A percentile compares a stretch with the other conserved stretches of the same genome.
Evolutionary conservation across 2,113 vertebrate species (phyloP).

Genomic region (Cyrtonyx montezumae): DNA sequence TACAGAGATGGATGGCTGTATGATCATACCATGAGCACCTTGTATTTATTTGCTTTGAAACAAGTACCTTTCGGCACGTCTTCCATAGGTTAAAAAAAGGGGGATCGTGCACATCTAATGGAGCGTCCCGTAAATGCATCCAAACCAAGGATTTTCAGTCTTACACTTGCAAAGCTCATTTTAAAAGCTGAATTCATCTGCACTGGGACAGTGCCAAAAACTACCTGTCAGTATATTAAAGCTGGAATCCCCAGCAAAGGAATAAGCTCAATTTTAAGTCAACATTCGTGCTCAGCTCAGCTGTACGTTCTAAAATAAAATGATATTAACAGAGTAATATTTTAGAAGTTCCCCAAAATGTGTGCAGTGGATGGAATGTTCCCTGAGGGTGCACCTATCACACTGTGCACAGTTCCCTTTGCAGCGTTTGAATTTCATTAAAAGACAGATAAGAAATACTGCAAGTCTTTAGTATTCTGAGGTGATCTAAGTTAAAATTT

Average conservation of each 20-base stretch:
- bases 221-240: not conserved
- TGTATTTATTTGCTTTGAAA: not conserved
- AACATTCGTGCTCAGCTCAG: not conserved
- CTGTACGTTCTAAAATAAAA: not conserved
- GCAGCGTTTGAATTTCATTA: not conserved
- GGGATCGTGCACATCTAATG: rapidly evolving
- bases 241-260: not conserved
- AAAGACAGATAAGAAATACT: not conserved
- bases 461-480: not conserved
- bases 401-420: not conserved
- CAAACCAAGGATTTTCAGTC: not conserved
- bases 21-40: not conserved
- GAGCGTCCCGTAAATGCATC: rapidly evolving
- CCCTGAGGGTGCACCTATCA: not conserved
- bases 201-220: not conserved
- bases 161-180: not conserved
- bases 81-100: not conserved
- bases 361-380: not conserved
- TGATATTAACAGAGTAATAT: not conserved
- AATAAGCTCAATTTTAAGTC: not conserved
- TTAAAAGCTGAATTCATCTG: not conserved
- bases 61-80: not conserved
- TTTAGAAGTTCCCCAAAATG: not conserved
- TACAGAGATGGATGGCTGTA: not conserved
- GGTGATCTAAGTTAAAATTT: not conserved